These are phyloP conservation scores for Plectropomus leopardus DNA, from an alignment of 2,113 vertebrate genomes.

Conservation along the genomic window DNA sequence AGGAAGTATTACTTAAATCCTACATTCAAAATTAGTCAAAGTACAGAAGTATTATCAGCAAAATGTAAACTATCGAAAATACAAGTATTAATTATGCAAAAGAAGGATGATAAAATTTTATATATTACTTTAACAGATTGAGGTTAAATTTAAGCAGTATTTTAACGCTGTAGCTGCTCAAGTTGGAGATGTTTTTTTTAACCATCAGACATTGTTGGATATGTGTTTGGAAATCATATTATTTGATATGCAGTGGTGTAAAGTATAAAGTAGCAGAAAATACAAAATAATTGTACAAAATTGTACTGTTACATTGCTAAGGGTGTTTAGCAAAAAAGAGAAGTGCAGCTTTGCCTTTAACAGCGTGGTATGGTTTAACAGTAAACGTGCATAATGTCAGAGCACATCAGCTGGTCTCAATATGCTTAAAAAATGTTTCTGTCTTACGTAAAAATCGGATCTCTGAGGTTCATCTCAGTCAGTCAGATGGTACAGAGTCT, in stretches of 20 bases:
- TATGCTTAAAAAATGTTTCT: not conserved
- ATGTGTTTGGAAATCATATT: no score
- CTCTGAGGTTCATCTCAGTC: not conserved
- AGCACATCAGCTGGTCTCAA: conserved; percentile 32
- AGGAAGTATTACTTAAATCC: not conserved
- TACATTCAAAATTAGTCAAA: no score
- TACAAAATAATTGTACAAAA: not conserved
- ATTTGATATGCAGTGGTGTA: not conserved
- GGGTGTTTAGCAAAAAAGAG: conserved; percentile 1
- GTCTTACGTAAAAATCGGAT: not conserved
- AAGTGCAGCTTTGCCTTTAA: conserved; percentile 14
- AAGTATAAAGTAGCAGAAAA: not conserved
- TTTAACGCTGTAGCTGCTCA: not conserved
- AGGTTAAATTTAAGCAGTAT: not conserved
- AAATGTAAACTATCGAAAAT: not conserved
- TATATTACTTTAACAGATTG: not conserved
- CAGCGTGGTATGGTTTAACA: conserved; percentile 27
- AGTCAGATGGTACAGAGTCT: not conserved
- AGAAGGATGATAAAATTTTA: not conserved
- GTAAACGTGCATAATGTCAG: conserved; percentile 25
- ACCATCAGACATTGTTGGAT: not conserved
- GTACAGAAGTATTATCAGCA: not conserved
- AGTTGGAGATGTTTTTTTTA: not conserved
- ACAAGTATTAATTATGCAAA: not conserved
- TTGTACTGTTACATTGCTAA: not conserved